Percentiles rank a stretch among this genome's conserved stretches.
Conservation (phyloP, 2,888 invertebrate species). For the Ectobius pallidus region DNA sequence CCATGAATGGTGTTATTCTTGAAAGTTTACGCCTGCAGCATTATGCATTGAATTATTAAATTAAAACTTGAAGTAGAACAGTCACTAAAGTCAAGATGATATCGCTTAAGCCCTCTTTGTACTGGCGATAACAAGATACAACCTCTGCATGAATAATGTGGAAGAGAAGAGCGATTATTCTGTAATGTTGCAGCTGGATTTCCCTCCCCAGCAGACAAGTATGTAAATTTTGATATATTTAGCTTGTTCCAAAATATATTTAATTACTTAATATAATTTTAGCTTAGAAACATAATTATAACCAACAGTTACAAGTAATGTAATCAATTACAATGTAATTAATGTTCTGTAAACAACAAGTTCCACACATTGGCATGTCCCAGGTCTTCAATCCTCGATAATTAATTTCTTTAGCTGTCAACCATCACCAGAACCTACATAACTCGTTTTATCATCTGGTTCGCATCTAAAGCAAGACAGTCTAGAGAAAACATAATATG, state of each 20-base stretch:
- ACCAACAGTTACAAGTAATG: background rate
- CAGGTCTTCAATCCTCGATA: background rate
- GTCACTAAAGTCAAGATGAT: too few relatives aligned
- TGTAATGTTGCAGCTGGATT: too few relatives aligned
- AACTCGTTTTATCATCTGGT: background rate
- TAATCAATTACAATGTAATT: background rate
- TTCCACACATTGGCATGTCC: background rate
- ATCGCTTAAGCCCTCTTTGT: too few relatives aligned
- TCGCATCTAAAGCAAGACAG: background rate
- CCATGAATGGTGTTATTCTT: too few relatives aligned
- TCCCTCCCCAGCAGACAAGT: background rate
- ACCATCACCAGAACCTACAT: background rate
- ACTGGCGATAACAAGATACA: too few relatives aligned
- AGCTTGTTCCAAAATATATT: background rate
- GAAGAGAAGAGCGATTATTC: too few relatives aligned
- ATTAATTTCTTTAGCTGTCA: background rate
- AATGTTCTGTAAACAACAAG: background rate
- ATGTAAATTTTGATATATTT: background rate
- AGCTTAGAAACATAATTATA: background rate
- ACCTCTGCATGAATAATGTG: too few relatives aligned
- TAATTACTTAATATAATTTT: background rate
- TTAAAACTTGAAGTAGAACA: too few relatives aligned
- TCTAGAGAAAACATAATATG: background rate
- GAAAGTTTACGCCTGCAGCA: too few relatives aligned
- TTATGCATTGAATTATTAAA: too few relatives aligned